These are phyloP conservation scores for Galbula dea DNA, from an alignment of 2,113 vertebrate genomes.

Conservation along the genomic window DNA sequence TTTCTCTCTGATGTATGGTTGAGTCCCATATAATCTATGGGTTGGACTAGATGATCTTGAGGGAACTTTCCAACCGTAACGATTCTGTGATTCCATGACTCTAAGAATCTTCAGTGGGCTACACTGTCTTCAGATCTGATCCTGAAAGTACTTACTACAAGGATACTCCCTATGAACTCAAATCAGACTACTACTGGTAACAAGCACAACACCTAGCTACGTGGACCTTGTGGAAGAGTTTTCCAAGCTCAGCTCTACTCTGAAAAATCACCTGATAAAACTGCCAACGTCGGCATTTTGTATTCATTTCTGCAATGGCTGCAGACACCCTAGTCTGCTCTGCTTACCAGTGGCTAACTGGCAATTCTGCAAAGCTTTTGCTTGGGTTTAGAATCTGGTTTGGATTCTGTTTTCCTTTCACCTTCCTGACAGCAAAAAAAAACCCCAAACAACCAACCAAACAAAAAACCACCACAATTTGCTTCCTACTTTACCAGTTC, in stretches of 20 bases:
- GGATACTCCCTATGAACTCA: neutral
- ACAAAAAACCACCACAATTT: neutral
- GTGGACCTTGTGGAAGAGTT: neutral
- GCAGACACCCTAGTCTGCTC: neutral
- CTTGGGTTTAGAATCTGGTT: neutral
- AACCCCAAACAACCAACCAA: too few species aligned
- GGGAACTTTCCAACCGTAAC: too few species aligned
- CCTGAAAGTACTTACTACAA: neutral
- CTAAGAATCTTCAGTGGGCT: conserved; percentile 16
- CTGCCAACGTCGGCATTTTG: neutral
- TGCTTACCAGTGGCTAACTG: neutral
- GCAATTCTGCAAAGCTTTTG: neutral
- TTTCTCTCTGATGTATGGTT: conserved; percentile 18
- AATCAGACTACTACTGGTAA: neutral
- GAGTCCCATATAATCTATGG: conserved; percentile 19
- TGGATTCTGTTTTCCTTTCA: neutral
- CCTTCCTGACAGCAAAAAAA: neutral
- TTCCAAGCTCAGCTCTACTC: neutral
- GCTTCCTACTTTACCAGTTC: neutral
- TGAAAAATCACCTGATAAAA: conserved; percentile 25
- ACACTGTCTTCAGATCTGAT: neutral
- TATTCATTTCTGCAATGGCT: neutral
- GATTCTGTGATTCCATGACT: too few species aligned
- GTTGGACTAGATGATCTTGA: too few species aligned
- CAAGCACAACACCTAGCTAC: neutral